A percentile compares a stretch with the other conserved stretches of the same genome.
Evolutionary conservation across 2,888 invertebrate genomes (phyloP).

Genomic region (Harpagoxenus sublaevis): DNA sequence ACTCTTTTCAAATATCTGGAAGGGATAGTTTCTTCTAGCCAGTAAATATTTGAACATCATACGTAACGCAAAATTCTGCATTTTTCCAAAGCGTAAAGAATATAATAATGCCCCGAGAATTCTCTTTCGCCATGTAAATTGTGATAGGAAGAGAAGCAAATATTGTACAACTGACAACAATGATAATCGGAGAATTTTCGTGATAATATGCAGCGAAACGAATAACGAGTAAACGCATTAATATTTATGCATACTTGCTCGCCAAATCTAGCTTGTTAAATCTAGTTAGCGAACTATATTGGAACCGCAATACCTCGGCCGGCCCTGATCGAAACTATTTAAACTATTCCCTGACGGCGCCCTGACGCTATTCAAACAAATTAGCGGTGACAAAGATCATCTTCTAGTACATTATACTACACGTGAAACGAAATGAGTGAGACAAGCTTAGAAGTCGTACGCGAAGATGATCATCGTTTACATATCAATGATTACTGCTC

Average conservation of each 20-base stretch:
- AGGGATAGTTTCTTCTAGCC: slow-evolving; percentile 24
- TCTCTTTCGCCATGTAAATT: not conserved
- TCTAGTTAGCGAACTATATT: slow-evolving; percentile 32
- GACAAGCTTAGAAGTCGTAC: not conserved
- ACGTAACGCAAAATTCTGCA: not conserved
- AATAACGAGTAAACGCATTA: not conserved
- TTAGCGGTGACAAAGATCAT: not conserved
- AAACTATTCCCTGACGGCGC: slow-evolving; percentile 27
- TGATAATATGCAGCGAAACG: not conserved
- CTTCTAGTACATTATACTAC: not conserved
- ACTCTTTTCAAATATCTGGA: slow-evolving; percentile 34
- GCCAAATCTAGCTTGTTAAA: not conserved
- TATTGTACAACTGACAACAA: not conserved
- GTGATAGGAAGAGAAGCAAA: not conserved
- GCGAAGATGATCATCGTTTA: not conserved
- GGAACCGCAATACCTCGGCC: not conserved
- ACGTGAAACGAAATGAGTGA: not conserved
- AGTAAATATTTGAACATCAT: slow-evolving; percentile 32
- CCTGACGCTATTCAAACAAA: slow-evolving; percentile 2
- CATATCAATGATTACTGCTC: no score
- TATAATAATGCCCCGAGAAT: not conserved
- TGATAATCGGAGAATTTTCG: not conserved
- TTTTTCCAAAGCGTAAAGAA: not conserved
- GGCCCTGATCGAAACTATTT: slow-evolving; percentile 19
- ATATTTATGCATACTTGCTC: slow-evolving; percentile 14